A percentile compares a stretch with the other conserved stretches of the same genome.
phyloP scores from a whole-genome alignment of 2,888 invertebrate species.

The Trichacis sp. region DNA sequence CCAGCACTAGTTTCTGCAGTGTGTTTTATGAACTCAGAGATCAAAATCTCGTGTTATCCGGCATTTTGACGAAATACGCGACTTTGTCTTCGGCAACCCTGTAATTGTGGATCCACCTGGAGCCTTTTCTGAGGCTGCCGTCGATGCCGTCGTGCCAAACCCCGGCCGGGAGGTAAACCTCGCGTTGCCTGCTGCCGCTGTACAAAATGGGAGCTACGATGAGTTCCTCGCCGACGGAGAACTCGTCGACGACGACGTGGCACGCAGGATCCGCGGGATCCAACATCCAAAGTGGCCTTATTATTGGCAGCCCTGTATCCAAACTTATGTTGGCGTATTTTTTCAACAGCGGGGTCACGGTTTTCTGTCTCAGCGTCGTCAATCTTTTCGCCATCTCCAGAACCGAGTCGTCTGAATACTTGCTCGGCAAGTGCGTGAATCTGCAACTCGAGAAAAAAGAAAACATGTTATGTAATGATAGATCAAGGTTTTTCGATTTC shows the following conservation, averaged over 20 bases:
- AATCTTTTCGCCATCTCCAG: conserved; percentile 82
- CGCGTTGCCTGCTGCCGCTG: conserved; percentile 78
- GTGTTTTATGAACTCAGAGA: too few species aligned
- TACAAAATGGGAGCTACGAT: conserved; percentile 90
- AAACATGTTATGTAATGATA: too few species aligned
- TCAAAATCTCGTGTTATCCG: conserved; percentile 84
- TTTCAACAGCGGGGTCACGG: conserved; percentile 81
- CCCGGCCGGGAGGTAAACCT: conserved; percentile 90
- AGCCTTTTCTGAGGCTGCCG: conserved; percentile 86
- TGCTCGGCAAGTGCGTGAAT: conserved; percentile 89
- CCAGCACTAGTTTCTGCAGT: too few species aligned
- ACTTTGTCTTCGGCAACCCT: conserved; percentile 83
- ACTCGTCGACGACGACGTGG: conserved; percentile 84
- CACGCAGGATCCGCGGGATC: conserved; percentile 84
- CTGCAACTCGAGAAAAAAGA: conserved; percentile 2
- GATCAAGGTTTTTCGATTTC: too few species aligned
- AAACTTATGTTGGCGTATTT: conserved; percentile 83
- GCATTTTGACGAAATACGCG: conserved; percentile 86
- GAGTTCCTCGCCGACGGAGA: conserved; percentile 89
- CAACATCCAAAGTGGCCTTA: conserved; percentile 91
- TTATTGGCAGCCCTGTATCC: conserved; percentile 85
- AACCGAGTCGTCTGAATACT: conserved; percentile 84
- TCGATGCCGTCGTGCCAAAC: conserved; percentile 95
- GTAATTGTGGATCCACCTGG: conserved; percentile 91
- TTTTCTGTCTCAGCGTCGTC: conserved; percentile 80